A percentile compares a stretch with the other conserved stretches of the same genome.
phyloP scores from a whole-genome alignment of 2,797 vertebrate genomes.

The Acropternis orthonyx region DNA sequence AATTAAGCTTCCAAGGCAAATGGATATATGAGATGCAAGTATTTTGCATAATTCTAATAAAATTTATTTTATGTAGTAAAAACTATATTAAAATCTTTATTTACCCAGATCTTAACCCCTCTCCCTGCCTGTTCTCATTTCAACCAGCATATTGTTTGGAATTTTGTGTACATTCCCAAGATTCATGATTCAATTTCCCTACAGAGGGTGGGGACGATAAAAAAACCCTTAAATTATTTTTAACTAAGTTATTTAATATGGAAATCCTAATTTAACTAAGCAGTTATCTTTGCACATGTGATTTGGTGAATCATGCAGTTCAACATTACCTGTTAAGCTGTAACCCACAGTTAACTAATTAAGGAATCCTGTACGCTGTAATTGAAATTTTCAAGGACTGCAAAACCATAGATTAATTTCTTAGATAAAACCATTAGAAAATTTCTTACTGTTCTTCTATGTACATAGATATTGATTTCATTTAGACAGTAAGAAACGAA shows the following conservation, averaged over 20 bases:
- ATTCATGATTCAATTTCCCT: neutral
- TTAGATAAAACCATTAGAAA: neutral
- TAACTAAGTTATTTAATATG: conserved; percentile 6
- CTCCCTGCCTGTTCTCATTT: neutral
- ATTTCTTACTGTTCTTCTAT: neutral
- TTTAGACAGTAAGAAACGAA: neutral
- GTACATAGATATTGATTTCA: neutral
- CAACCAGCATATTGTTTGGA: neutral
- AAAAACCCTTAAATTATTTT: neutral
- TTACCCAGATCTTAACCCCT: neutral
- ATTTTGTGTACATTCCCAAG: neutral
- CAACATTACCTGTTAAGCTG: conserved; percentile 16
- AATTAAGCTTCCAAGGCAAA: neutral
- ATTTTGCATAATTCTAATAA: neutral
- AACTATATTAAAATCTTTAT: neutral
- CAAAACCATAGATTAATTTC: neutral
- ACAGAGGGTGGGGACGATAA: rapidly evolving
- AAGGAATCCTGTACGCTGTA: neutral
- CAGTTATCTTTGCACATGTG: conserved; percentile 5
- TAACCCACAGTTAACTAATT: conserved; percentile 14
- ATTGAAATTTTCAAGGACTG: neutral
- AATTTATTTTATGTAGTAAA: neutral
- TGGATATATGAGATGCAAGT: neutral
- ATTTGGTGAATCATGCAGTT: conserved; percentile 18
- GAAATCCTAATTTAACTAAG: neutral